These are phyloP conservation scores for Diachasmimorpha longicaudata DNA, from an alignment of 1,140 invertebrate species.

Conservation along the genomic window DNA sequence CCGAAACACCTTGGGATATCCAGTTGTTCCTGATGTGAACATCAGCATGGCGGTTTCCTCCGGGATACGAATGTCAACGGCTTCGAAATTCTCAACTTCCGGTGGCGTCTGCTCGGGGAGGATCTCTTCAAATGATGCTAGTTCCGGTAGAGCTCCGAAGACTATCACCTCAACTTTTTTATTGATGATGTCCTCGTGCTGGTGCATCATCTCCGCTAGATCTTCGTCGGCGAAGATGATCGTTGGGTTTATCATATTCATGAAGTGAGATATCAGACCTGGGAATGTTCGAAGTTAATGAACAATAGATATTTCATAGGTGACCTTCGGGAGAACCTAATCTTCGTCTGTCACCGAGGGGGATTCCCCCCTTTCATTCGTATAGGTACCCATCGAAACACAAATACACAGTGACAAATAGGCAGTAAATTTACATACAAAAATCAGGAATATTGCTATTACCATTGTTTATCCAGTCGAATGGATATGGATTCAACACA, in stretches of 20 bases:
- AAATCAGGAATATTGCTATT: constrained; percentile 1
- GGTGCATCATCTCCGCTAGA: not conserved
- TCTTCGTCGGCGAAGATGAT: constrained; percentile 35
- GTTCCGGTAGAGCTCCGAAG: constrained; percentile 28
- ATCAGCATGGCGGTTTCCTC: constrained; percentile 30
- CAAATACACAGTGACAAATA: too few relatives aligned
- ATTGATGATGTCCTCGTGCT: constrained; percentile 24
- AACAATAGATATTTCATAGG: not conserved
- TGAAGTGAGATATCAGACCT: constrained; percentile 27
- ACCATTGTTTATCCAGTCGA: constrained; percentile 27
- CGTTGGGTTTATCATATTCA: constrained; percentile 28
- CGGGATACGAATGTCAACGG: not conserved
- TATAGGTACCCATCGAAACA: too few relatives aligned
- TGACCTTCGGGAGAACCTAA: too few relatives aligned
- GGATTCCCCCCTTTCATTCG: too few relatives aligned
- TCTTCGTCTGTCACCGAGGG: too few relatives aligned
- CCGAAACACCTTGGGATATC: constrained; percentile 26
- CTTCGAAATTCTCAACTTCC: constrained; percentile 24
- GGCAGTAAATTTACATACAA: not conserved
- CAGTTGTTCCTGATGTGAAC: constrained; percentile 32
- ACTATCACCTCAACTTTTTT: constrained; percentile 30
- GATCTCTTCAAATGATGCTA: constrained; percentile 13
- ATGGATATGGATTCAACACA: constrained; percentile 32
- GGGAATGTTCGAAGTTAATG: too few relatives aligned
- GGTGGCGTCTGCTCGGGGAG: not conserved